Base-by-base conservation (phyloP, 1,140 invertebrate species). In the Hyposmocoma kahamanoa region DNA sequence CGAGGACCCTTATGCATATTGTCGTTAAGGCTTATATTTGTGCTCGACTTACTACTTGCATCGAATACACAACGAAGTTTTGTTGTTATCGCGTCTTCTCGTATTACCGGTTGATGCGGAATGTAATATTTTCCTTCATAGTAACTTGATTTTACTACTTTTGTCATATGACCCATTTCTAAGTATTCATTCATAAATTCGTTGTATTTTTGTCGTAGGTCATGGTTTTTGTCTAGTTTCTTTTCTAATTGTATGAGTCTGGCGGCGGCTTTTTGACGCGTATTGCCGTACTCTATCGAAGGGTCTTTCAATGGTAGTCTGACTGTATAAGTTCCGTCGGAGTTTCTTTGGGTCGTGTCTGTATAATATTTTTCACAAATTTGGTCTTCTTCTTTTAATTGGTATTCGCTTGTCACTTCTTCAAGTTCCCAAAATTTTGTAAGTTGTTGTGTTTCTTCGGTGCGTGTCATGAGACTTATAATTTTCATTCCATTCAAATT, bases 161-260 rank as follows among this genome's bases (percentile, higher is more conserved):
- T 11, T 20, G 10, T 22, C 45, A 38, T 47, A 15, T 47, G 45
- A 20, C 45, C 22, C 32, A 38, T 24, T 3, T 38, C 17, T 24
- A 26, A 9, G 13, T 47, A 47, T 38, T 47, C 45, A 15, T 22
- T 21, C 32, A 47, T 47, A 38, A 47, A 38, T 15, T 47, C 45
- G 8, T 38, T 38, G 21, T 38, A 47, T 17, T 38, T 5, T 22
- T 22, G 20, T 38, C 32, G 19, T 17, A 47, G 15, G 5, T 22
- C 17, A 6, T n/a, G 11, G 17, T 47, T 21, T 47, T 47, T 47
- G 17, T 3, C n/a, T 17, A 47, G 13, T 22, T 38, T 47, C 13
- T 24, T 38, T 18, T 38, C 32, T 13, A 47, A 26, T 17, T 47
- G 32, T 19, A 22, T 19, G 3, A 38, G 17, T 24, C 34, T 22